phyloP scores from a whole-genome alignment of 2,797 vertebrate genomes.

The Lycodopsis pacificus region DNA sequence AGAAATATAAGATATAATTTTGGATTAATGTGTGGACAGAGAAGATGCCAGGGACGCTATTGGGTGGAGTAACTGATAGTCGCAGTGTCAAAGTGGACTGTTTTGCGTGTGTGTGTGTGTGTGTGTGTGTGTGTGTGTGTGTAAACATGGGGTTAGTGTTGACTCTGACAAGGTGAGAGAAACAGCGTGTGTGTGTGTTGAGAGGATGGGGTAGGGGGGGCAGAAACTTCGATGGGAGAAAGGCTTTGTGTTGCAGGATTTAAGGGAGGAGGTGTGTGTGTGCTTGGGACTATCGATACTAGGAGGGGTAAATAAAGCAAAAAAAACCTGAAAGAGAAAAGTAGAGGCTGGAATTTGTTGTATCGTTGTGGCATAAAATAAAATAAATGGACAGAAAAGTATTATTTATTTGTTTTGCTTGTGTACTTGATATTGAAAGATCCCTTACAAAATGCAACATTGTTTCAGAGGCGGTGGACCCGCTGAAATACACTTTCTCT shows the following conservation, averaged over 20 bases:
- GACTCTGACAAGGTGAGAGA: conserved; percentile 9
- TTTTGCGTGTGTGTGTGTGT: not conserved
- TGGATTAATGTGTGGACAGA: not conserved
- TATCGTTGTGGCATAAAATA: not conserved
- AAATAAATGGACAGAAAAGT: not conserved
- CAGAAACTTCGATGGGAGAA: conserved; percentile 21
- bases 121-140: conserved; percentile 1
- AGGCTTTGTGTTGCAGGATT: conserved; percentile 31
- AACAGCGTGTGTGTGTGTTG: conserved; percentile 7
- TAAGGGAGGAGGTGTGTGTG: not conserved
- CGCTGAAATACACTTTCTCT: not conserved
- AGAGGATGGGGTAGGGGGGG: conserved; percentile 11
- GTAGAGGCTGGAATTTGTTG: not conserved
- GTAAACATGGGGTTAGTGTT: conserved; percentile 3
- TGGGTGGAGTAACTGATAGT: not conserved
- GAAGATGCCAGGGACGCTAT: not conserved
- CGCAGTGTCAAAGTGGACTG: not conserved
- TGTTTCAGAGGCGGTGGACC: not conserved
- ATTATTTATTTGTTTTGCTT: not conserved
- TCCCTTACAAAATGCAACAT: not conserved
- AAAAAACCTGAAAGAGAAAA: not conserved
- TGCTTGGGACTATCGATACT: conserved; percentile 24
- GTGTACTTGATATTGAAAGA: not conserved
- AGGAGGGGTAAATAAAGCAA: conserved; percentile 17
- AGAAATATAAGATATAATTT: not conserved